A percentile compares a stretch with the other conserved stretches of the same genome.
phyloP scores from a whole-genome alignment of 2,113 vertebrate genomes.

The Microtus oregoni region DNA sequence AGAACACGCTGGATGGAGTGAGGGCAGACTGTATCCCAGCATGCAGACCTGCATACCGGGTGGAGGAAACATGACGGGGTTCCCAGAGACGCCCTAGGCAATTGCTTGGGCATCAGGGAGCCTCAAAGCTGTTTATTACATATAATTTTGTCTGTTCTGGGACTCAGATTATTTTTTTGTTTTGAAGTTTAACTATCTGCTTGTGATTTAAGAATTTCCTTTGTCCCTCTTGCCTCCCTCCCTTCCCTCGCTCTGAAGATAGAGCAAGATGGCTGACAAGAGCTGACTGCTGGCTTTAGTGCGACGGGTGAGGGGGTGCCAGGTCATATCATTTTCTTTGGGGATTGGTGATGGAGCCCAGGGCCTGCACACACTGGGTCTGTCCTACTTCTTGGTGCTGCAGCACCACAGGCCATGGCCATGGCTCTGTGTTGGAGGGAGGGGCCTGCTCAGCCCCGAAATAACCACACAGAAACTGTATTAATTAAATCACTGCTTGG shows the following conservation, averaged over 20 bases:
- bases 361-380: not conserved
- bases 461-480: too few species aligned
- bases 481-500: too few species aligned
- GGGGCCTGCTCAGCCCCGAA: too few species aligned
- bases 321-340: not conserved
- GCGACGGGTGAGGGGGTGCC: rapidly evolving
- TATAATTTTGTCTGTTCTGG: not conserved
- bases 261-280: rapidly evolving
- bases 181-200: not conserved
- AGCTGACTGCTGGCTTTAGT: not conserved
- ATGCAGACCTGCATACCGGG: too few species aligned
- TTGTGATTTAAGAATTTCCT: not conserved
- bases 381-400: not conserved
- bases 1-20: rapidly evolving
- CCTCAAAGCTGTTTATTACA: too few species aligned
- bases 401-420: not conserved
- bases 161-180: not conserved
- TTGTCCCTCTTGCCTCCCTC: not conserved
- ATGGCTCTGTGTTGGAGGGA: not conserved
- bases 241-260: not conserved
- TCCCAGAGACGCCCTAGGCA: rapidly evolving
- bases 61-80: rapidly evolving
- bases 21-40: not conserved
- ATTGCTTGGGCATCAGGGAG: not conserved
- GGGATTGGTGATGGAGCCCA: not conserved